Conservation (phyloP, 2,797 vertebrate genomes). For the Anabas testudineus region DNA sequence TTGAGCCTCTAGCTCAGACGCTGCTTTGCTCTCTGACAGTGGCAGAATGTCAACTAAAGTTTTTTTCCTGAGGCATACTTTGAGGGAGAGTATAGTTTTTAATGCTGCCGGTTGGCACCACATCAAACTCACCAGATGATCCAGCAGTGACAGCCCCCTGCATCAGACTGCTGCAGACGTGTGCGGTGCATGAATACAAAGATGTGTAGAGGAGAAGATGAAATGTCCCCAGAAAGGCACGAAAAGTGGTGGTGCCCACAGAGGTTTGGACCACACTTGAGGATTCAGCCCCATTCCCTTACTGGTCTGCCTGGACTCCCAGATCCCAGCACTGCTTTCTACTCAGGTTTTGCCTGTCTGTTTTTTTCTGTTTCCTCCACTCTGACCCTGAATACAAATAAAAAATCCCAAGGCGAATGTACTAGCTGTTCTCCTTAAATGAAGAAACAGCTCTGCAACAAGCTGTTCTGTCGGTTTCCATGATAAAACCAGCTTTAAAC, state of each 20-base stretch:
- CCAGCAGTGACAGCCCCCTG: background rate
- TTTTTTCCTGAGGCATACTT: constrained; percentile 24
- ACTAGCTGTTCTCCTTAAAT: constrained; percentile 8
- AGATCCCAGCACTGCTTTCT: constrained; percentile 33
- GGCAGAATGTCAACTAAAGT: constrained; percentile 19
- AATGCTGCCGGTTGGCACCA: constrained; percentile 18
- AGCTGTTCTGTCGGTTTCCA: background rate
- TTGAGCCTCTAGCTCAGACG: constrained; percentile 23
- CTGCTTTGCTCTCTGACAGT: constrained; percentile 38
- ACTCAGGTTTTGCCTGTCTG: constrained; percentile 23
- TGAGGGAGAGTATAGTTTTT: constrained; percentile 26
- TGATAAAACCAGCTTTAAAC: background rate
- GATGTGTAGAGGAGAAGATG: constrained; percentile 20
- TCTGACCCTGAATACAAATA: constrained; percentile 36
- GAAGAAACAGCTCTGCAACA: background rate
- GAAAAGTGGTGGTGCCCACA: background rate
- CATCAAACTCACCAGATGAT: constrained; percentile 30
- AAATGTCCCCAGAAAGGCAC: constrained; percentile 29
- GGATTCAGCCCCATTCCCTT: constrained; percentile 23
- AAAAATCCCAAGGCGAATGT: background rate
- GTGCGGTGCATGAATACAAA: constrained; percentile 8
- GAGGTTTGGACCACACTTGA: constrained; percentile 23
- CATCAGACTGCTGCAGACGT: constrained; percentile 1
- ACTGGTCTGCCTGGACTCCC: constrained; percentile 15
- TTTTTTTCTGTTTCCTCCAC: constrained; percentile 18